Percentiles rank a stretch among this genome's conserved stretches.
phyloP scores from a whole-genome alignment of 2,888 invertebrate species.

The Crematogaster levior region DNA sequence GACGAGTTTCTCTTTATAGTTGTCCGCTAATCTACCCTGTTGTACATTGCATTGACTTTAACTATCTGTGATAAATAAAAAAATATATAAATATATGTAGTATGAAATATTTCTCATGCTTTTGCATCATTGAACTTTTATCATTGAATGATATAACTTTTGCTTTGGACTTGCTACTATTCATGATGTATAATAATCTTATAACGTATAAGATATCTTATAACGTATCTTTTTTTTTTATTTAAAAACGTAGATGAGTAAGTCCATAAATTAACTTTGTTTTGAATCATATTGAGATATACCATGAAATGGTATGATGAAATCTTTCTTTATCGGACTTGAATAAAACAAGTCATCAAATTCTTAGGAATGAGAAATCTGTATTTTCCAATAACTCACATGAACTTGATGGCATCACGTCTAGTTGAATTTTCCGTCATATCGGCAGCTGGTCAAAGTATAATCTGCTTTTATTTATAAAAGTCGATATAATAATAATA shows the following conservation, averaged over 20 bases:
- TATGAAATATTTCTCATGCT: not conserved
- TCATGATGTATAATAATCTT: not conserved
- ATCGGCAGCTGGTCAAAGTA: slow-evolving; percentile 1
- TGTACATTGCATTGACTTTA: not conserved
- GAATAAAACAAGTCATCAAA: not conserved
- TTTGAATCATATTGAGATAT: not conserved
- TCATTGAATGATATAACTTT: not conserved
- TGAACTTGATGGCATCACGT: not conserved
- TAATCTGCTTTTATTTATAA: not conserved
- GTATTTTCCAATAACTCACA: not conserved
- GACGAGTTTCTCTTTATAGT: slow-evolving; percentile 10
- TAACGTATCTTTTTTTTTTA: too few relatives aligned
- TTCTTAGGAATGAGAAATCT: not conserved
- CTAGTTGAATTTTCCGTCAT: not conserved
- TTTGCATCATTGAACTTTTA: not conserved
- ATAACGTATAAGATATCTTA: too few relatives aligned
- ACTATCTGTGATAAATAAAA: not conserved
- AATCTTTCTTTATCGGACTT: not conserved
- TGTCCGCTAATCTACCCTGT: too few relatives aligned
- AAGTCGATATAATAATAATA: not conserved
- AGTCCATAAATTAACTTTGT: not conserved
- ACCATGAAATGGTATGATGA: slow-evolving; percentile 1
- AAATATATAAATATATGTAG: not conserved
- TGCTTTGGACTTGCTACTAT: not conserved
- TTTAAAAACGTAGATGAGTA: not conserved